phyloP scores from a whole-genome alignment of 30 jellyfish, hydroid and myxozoan genomes.

The Aurelia sp. region DNA sequence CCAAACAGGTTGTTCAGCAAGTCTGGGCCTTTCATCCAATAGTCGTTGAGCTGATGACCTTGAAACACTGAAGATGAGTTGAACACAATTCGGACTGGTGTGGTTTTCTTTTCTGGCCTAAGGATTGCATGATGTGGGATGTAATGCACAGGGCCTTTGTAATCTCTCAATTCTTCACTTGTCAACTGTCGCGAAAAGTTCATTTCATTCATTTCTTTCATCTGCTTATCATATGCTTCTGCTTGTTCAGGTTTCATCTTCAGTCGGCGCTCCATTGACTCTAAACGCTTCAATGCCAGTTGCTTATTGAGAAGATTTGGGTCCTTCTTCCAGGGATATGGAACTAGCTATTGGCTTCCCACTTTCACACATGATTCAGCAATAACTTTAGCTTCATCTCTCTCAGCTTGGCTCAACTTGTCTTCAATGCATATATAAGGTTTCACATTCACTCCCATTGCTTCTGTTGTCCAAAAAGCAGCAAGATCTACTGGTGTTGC shows the following conservation, averaged over 20 bases:
- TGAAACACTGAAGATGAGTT: constrained; percentile 51
- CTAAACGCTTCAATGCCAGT: too few relatives aligned
- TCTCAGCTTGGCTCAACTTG: constrained; percentile 24
- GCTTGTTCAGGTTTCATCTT: constrained; percentile 60
- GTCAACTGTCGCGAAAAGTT: constrained; percentile 28
- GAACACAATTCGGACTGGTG: constrained; percentile 78
- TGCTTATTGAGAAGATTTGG: constrained; percentile 58
- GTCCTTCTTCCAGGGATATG: constrained; percentile 79
- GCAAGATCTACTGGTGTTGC: constrained; percentile 66
- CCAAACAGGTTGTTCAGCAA: constrained; percentile 65
- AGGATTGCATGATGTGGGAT: constrained; percentile 70
- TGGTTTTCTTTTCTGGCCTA: constrained; percentile 45
- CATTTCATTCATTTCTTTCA: constrained; percentile 38
- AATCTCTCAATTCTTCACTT: constrained; percentile 35
- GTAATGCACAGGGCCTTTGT: constrained; percentile 70
- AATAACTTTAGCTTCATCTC: constrained; percentile 3
- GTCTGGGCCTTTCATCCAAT: constrained; percentile 83
- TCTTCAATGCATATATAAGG: background rate
- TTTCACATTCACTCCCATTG: constrained; percentile 49
- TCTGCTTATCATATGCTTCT: constrained; percentile 60
- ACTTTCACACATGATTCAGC: background rate
- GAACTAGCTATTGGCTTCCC: constrained; percentile 28
- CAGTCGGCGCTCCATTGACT: constrained; percentile 38
- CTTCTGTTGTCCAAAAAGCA: constrained; percentile 73
- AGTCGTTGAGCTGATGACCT: constrained; percentile 73